These are phyloP conservation scores for Caenorhabditis sulstoni DNA, from an alignment of 2,888 invertebrate genomes.

Conservation along the genomic window DNA sequence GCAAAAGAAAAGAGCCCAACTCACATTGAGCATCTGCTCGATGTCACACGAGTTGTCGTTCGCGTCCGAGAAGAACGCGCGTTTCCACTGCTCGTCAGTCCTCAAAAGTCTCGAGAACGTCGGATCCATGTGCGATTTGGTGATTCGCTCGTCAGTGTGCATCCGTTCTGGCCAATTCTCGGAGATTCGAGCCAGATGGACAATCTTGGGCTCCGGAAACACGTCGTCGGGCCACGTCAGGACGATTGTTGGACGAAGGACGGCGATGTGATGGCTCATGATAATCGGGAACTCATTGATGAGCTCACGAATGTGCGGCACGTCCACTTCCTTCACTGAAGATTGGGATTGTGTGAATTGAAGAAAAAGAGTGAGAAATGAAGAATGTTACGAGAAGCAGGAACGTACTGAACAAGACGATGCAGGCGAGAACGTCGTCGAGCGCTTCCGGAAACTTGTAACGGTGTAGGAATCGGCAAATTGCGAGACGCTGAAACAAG, in stretches of 20 bases:
- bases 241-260: constrained; percentile 7
- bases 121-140: constrained; percentile 5
- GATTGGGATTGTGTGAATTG: background rate
- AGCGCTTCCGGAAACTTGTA: constrained; percentile 14
- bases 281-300: constrained; percentile 1
- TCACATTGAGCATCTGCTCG: background rate
- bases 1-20: background rate
- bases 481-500: background rate
- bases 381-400: too few species aligned
- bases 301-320: background rate
- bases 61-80: constrained; percentile 7
- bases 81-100: constrained; percentile 15
- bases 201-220: constrained; percentile 10
- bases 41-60: background rate
- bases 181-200: constrained; percentile 14
- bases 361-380: too few species aligned
- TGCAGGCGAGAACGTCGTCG: constrained; percentile 1
- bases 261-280: constrained; percentile 15
- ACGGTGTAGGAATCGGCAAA: background rate
- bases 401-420: background rate
- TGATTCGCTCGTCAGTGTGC: background rate
- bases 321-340: constrained; percentile 14
- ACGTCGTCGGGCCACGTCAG: background rate
- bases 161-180: constrained; percentile 11
- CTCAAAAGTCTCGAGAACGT: background rate